Percentiles rank a stretch among this genome's conserved stretches.
phyloP scores from a whole-genome alignment of 2,888 invertebrate species.

The Falcaria lacertinaria region DNA sequence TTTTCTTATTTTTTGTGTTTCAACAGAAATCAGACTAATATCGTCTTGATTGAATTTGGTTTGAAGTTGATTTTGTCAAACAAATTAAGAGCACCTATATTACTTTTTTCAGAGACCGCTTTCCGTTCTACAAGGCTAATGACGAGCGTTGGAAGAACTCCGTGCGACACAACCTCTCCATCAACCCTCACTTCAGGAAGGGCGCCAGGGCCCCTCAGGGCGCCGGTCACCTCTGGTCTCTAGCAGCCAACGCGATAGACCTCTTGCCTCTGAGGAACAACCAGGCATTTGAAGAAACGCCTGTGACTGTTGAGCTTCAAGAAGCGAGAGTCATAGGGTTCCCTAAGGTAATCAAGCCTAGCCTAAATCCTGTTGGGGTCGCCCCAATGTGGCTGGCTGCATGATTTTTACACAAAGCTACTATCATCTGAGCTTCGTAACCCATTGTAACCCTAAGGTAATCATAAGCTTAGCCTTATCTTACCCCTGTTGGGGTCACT shows the following conservation, averaged over 20 bases:
- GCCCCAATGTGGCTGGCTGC: too few relatives aligned
- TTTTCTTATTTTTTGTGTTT: too few relatives aligned
- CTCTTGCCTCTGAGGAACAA: conserved; percentile 54
- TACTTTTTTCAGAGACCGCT: conserved; percentile 84
- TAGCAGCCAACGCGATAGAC: conserved; percentile 82
- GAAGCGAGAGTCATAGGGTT: conserved; percentile 51
- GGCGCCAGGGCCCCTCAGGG: conserved; percentile 92
- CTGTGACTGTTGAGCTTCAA: conserved; percentile 20
- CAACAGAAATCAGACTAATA: too few relatives aligned
- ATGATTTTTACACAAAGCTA: too few relatives aligned
- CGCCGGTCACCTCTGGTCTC: conserved; percentile 93
- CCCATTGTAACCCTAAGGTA: too few relatives aligned
- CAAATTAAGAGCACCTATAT: neutral
- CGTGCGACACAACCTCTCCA: conserved; percentile 93
- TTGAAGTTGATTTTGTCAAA: too few relatives aligned
- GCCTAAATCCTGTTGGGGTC: too few relatives aligned
- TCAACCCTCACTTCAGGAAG: conserved; percentile 94
- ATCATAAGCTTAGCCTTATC: too few relatives aligned
- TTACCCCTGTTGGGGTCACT: too few relatives aligned
- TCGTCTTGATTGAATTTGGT: too few relatives aligned
- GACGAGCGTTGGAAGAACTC: conserved; percentile 97
- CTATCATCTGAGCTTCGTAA: too few relatives aligned
- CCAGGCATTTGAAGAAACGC: conserved; percentile 37
- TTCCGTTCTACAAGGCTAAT: conserved; percentile 92
- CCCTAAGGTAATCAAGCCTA: conserved; percentile 69